phyloP scores from a whole-genome alignment of 2,797 vertebrate genomes.

The Manis javanica region DNA sequence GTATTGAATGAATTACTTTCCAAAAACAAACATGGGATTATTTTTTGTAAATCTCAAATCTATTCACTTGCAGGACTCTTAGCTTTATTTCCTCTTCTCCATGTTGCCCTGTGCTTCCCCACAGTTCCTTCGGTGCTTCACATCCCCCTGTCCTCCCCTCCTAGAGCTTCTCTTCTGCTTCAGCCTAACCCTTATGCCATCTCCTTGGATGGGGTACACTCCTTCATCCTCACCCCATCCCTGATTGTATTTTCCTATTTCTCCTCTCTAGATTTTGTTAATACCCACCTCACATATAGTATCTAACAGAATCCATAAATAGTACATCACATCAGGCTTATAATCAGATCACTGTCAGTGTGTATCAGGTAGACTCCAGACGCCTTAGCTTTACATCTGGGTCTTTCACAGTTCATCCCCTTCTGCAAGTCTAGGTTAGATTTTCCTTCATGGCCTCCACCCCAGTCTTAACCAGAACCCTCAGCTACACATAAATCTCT shows the following conservation, averaged over 20 bases:
- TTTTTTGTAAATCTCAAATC: background rate
- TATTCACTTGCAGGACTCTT: background rate
- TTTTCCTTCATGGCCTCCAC: background rate
- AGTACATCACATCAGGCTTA: background rate
- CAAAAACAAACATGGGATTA: background rate
- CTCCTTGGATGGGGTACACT: background rate
- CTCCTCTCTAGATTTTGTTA: background rate
- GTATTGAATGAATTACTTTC: background rate
- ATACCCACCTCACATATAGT: too few relatives aligned
- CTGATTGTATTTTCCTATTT: background rate
- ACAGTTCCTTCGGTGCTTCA: background rate
- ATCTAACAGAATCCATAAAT: background rate
- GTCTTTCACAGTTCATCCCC: background rate
- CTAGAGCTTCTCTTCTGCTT: background rate
- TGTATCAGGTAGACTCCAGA: background rate
- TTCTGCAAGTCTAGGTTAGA: background rate
- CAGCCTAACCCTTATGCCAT: background rate
- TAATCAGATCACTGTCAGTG: background rate
- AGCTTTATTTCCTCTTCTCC: background rate
- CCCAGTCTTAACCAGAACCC: fast-evolving
- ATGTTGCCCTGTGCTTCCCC: background rate
- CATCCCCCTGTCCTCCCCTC: too few relatives aligned
- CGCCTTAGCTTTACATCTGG: background rate
- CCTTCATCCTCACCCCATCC: background rate
- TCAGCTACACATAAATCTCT: background rate